Conservation (phyloP, 2,113 vertebrate species). For the Psilopsiagon aymara region DNA sequence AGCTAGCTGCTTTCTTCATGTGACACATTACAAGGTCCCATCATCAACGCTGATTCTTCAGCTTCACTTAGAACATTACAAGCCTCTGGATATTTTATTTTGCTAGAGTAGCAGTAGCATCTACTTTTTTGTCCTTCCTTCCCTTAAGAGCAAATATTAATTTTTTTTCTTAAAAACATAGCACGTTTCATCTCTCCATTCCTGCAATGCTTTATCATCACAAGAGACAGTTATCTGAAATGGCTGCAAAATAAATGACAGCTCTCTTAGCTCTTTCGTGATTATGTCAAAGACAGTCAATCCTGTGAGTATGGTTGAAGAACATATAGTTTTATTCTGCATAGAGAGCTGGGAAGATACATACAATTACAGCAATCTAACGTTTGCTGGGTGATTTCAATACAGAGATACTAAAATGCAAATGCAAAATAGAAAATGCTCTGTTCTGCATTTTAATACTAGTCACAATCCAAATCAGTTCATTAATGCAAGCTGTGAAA, state of each 20-base stretch:
- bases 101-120: not conserved
- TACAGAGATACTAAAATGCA: not conserved
- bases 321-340: not conserved
- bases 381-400: not conserved
- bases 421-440: not conserved
- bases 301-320: not conserved
- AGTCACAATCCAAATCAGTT: conserved; percentile 1
- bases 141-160: not conserved
- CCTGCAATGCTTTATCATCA: not conserved
- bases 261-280: not conserved
- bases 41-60: not conserved
- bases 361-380: not conserved
- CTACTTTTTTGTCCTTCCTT: not conserved
- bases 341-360: not conserved
- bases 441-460: not conserved
- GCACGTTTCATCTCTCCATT: not conserved
- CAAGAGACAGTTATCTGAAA: not conserved
- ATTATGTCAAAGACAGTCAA: not conserved
- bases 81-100: not conserved
- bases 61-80: not conserved
- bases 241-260: not conserved
- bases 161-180: not conserved
- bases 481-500: conserved; percentile 29
- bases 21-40: not conserved
- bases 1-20: not conserved